Base-by-base conservation (phyloP, 2,888 invertebrate species). In the Drosophila ustulata region DNA sequence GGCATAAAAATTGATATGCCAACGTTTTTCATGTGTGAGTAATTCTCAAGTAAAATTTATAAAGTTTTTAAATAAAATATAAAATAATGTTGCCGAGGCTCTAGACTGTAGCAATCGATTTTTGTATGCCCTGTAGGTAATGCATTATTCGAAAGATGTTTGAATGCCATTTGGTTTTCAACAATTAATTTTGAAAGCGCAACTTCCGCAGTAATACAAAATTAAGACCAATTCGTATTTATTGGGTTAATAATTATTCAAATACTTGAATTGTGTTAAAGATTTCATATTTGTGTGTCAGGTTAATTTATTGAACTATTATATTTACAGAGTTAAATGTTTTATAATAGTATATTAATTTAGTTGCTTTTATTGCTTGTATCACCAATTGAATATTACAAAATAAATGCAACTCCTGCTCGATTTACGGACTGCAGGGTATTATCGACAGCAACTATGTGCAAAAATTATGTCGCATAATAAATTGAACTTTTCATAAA, bases 401-500 rank as follows among this genome's bases (percentile, higher is more conserved):
- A 37, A 37, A 11, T 37, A 11, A 37, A 11, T 3, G 11, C 9
- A 11, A 11, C 37, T 37, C n/a, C n/a, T 37, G 3, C 9, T 32
- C 3, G 5, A 30, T 6, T 26, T 11, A 6, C 11, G n/a, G 6
- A 1, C 9, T 59, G 25, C 23, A 57, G 62, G 75, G 57, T 47
- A 53, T 59, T 57, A 41, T 39, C 30, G 9, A 50, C 46, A 49
- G 49, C 65, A 84, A 84, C 85, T 87, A 75, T 85, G 77, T 74
- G 77, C 71, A 65, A 63, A 76, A 88, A 85, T 82, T 79, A 88
- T 85, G 86, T 69, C 58, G 72, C 66, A 77, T 88, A 86, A 88
- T 83, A 86, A 83, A 83, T 86, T 88, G 88, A 83, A 83, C 88
- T 83, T 88, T 83, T 86, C 88, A 86, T 88, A 88, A 80, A 88